These are phyloP conservation scores for Tangara arthus DNA, from an alignment of 2,797 vertebrate species.

Conservation along the genomic window DNA sequence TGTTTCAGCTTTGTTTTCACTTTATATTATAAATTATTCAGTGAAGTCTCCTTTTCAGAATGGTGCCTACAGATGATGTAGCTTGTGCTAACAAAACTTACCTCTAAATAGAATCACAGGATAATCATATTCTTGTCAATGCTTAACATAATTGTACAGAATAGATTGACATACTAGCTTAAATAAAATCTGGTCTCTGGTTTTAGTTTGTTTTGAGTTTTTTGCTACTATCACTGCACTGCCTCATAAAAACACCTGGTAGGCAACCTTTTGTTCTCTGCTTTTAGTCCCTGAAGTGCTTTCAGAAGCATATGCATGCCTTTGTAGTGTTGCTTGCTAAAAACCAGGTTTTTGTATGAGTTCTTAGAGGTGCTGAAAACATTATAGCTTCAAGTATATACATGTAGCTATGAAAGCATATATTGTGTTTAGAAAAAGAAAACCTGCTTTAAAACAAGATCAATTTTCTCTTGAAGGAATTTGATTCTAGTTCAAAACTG, in stretches of 20 bases:
- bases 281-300: neutral
- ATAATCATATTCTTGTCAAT: neutral
- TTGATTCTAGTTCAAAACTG: constrained; percentile 26
- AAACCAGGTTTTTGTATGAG: neutral
- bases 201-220: neutral
- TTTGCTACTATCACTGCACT: neutral
- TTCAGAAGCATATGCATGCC: neutral
- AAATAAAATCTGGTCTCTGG: neutral
- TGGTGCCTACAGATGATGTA: neutral
- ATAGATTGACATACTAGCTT: neutral
- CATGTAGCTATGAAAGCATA: neutral
- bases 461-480: constrained; percentile 55
- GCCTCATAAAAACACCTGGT: neutral
- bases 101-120: neutral
- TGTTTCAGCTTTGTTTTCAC: neutral
- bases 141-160: neutral
- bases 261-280: neutral
- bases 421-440: neutral
- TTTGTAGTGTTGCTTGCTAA: neutral
- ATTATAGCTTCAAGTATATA: neutral
- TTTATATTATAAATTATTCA: neutral
- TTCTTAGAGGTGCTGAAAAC: neutral
- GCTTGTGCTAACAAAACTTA: neutral
- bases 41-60: neutral
- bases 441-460: neutral